phyloP scores from a whole-genome alignment of 2,797 vertebrate species.

The Astyanax mexicanus region DNA sequence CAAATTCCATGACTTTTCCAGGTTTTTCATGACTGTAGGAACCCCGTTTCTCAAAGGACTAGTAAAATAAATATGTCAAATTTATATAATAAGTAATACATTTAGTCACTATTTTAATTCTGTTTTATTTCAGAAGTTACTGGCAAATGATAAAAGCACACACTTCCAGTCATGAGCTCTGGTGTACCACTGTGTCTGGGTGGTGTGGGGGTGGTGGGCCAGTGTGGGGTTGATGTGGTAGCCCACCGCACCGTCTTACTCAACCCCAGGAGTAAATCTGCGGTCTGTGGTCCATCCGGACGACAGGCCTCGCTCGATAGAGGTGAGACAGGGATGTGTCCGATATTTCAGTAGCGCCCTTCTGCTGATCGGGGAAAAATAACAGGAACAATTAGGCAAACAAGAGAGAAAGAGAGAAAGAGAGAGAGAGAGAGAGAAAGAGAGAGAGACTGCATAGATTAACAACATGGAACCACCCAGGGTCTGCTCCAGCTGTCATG shows the following conservation, averaged over 20 bases:
- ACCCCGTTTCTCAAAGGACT: no score
- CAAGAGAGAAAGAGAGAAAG: no score
- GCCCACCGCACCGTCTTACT: conserved; percentile 20
- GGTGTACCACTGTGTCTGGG: conserved; percentile 12
- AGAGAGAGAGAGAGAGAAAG: not conserved
- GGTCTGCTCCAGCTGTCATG: conserved; percentile 63
- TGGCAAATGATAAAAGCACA: not conserved
- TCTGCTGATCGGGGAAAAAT: conserved; percentile 55
- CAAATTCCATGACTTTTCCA: no score
- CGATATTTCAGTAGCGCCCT: conserved; percentile 48
- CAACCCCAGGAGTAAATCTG: conserved; percentile 49
- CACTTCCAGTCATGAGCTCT: not conserved
- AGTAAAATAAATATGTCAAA: no score
- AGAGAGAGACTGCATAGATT: conserved; percentile 55
- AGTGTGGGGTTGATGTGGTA: conserved; percentile 18
- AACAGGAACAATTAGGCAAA: conserved; percentile 53
- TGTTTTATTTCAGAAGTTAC: not conserved
- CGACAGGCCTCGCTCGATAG: conserved; percentile 43
- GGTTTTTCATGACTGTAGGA: no score
- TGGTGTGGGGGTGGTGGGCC: conserved; percentile 24
- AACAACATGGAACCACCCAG: conserved; percentile 60
- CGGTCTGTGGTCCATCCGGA: conserved; percentile 40
- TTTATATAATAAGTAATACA: no score
- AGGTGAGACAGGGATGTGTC: conserved; percentile 20
- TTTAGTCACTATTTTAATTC: no score